Percentiles rank a stretch among this genome's conserved stretches.
Evolutionary conservation across 2,113 vertebrate genomes (phyloP).

Genomic region (Eidolon helvum): DNA sequence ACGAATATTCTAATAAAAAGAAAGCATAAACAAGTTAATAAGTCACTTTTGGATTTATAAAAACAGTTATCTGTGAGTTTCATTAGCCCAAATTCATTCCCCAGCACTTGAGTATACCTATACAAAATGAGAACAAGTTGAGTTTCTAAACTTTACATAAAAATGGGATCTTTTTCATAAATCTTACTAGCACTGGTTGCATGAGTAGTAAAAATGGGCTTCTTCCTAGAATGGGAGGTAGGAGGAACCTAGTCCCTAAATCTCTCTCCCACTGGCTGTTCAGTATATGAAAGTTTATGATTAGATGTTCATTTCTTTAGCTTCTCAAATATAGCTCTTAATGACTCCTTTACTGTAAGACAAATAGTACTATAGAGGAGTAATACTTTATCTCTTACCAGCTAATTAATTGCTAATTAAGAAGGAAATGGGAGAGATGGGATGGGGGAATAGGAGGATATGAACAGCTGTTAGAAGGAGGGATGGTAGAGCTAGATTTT

Average conservation of each 20-base stretch:
- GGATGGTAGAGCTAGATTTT: neutral
- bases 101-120: neutral
- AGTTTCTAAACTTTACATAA: neutral
- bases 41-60: neutral
- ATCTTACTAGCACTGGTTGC: neutral
- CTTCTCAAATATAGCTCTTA: neutral
- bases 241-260: neutral
- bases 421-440: neutral
- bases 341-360: constrained; percentile 8
- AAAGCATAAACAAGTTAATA: neutral
- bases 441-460: too few species aligned
- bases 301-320: constrained; percentile 3
- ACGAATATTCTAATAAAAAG: neutral
- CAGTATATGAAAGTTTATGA: neutral
- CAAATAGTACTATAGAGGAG: neutral
- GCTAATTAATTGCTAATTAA: neutral
- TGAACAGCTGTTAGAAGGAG: neutral
- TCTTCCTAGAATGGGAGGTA: neutral
- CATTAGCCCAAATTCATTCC: neutral
- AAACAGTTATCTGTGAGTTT: neutral
- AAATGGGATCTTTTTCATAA: neutral
- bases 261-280: neutral
- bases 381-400: neutral
- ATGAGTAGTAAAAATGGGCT: neutral
- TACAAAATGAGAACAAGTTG: neutral